Conservation (phyloP, 2,797 vertebrate genomes). For the Holocentrus rufus region DNA sequence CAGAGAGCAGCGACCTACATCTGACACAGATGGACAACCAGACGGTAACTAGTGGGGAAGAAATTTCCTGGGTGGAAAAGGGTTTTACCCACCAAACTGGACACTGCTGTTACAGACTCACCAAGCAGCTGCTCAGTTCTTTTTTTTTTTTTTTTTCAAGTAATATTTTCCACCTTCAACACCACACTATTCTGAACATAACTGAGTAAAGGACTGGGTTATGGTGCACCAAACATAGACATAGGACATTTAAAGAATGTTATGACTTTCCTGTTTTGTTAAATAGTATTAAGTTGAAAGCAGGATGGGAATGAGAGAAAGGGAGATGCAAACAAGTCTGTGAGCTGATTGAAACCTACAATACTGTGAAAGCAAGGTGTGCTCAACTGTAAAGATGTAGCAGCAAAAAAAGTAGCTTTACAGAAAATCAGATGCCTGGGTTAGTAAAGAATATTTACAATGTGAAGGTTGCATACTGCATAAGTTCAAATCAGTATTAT, state of each 20-base stretch:
- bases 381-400: constrained; percentile 3
- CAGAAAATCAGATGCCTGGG: constrained; percentile 1
- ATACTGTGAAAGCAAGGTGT: neutral
- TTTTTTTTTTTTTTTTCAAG: constrained; percentile 18
- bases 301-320: neutral
- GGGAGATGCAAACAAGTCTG: neutral
- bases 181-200: constrained; percentile 28
- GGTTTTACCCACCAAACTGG: constrained; percentile 42
- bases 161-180: constrained; percentile 1
- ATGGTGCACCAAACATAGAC: neutral
- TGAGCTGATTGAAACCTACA: neutral
- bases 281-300: neutral
- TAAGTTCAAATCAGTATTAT: neutral
- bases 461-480: neutral
- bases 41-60: constrained; percentile 41
- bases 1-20: constrained; percentile 45
- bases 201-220: neutral
- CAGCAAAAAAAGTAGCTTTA: neutral
- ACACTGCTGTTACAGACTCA: constrained; percentile 22
- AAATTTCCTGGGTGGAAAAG: constrained; percentile 29
- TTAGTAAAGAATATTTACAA: neutral
- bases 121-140: constrained; percentile 58
- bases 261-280: neutral
- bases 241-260: neutral
- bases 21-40: constrained; percentile 59